Percentiles rank a stretch among this genome's conserved stretches.
Evolutionary conservation across 2,113 vertebrate species (phyloP).

Genomic region (Castor canadensis): DNA sequence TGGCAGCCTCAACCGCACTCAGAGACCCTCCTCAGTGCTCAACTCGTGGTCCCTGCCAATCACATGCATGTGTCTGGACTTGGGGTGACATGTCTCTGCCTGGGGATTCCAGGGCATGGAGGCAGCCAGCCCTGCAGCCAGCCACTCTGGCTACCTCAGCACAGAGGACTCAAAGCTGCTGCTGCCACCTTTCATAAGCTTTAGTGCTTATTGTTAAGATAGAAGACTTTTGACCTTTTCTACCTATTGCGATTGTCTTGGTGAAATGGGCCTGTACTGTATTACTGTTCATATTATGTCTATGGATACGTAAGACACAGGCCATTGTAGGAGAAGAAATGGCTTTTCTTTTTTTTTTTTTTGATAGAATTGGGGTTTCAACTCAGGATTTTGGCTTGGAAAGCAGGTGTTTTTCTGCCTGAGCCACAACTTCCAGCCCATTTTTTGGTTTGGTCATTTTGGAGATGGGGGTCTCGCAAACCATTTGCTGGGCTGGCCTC

Average conservation of each 20-base stretch:
- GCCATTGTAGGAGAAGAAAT: background rate
- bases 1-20: background rate
- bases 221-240: background rate
- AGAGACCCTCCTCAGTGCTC: background rate
- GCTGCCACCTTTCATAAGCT: background rate
- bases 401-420: too few species aligned
- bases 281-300: background rate
- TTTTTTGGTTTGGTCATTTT: too few species aligned
- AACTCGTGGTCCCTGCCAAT: background rate
- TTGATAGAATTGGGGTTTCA: too few species aligned
- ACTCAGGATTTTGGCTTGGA: too few species aligned
- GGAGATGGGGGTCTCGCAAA: too few species aligned
- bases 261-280: background rate
- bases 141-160: background rate
- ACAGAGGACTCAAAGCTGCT: background rate
- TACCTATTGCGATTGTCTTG: background rate
- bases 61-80: background rate
- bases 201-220: background rate
- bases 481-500: too few species aligned
- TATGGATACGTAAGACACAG: background rate
- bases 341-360: too few species aligned
- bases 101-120: background rate
- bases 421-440: too few species aligned
- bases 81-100: background rate
- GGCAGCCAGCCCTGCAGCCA: background rate